Percentiles rank a stretch among this genome's conserved stretches.
Evolutionary conservation across 2,113 vertebrate genomes (phyloP).

Genomic region (Podarcis raffonei): DNA sequence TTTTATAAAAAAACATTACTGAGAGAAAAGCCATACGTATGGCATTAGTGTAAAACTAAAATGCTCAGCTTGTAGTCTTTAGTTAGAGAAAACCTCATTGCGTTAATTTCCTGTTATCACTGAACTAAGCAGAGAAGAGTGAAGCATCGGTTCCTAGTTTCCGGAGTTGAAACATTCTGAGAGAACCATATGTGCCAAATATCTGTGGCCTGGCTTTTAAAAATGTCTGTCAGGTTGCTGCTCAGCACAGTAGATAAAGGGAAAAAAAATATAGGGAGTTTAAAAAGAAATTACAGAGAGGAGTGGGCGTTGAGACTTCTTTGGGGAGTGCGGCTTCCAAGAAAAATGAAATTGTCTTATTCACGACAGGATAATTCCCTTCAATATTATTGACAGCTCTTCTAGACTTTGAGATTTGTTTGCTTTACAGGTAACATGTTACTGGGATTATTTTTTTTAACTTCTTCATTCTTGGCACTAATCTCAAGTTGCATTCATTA

Average conservation of each 20-base stretch:
- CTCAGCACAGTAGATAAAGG: neutral
- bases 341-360: neutral
- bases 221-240: neutral
- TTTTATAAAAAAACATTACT: too few species aligned
- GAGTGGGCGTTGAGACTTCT: neutral
- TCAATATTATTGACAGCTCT: neutral
- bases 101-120: constrained; percentile 21
- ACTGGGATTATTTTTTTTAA: neutral
- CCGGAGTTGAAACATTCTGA: constrained; percentile 2
- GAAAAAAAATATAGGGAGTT: neutral
- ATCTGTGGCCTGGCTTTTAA: neutral
- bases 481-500: neutral
- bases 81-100: constrained; percentile 1
- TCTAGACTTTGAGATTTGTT: neutral
- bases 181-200: neutral
- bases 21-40: neutral
- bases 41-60: neutral
- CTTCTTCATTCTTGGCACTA: neutral
- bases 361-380: neutral
- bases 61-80: neutral
- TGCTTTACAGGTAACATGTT: too few species aligned
- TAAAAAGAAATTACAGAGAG: neutral
- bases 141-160: neutral
- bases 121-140: constrained; percentile 6
- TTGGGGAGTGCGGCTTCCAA: too few species aligned